phyloP scores from a whole-genome alignment of 2,888 invertebrate species.

The Philopedon plagiatum region DNA sequence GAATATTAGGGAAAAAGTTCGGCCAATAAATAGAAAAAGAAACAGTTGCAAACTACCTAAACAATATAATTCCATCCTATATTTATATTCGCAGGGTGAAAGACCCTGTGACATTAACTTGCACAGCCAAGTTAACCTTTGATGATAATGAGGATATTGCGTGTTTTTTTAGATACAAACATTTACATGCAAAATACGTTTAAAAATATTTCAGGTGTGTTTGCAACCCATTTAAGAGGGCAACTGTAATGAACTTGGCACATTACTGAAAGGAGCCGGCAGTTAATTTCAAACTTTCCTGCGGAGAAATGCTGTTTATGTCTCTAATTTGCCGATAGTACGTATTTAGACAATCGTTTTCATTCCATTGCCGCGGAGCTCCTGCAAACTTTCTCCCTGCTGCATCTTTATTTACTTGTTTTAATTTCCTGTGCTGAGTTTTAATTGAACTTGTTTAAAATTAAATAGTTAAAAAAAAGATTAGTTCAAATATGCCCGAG shows the following conservation, averaged over 20 bases:
- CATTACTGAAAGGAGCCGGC: constrained; percentile 30
- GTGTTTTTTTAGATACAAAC: constrained; percentile 14
- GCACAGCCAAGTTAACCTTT: constrained; percentile 31
- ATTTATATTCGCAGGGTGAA: constrained; percentile 12
- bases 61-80: too few relatives aligned
- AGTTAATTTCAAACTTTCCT: constrained; percentile 44
- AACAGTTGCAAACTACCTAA: too few relatives aligned
- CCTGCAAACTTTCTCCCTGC: constrained; percentile 28
- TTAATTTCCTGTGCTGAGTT: constrained; percentile 37
- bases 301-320: constrained; percentile 44
- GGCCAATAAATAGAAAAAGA: too few relatives aligned
- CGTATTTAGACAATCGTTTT: constrained; percentile 46
- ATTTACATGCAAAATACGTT: constrained; percentile 35
- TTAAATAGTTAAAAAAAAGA: constrained; percentile 2
- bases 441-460: constrained; percentile 31
- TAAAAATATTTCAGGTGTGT: constrained; percentile 27
- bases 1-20: too few relatives aligned
- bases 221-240: constrained; percentile 37
- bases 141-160: constrained; percentile 36
- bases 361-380: constrained; percentile 39
- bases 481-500: too few relatives aligned
- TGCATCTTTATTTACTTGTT: constrained; percentile 41
- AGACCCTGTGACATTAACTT: constrained; percentile 27
- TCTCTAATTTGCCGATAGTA: constrained; percentile 45
- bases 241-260: constrained; percentile 38